Percentiles rank a stretch among this genome's conserved stretches.
phyloP scores from a whole-genome alignment of 1,140 invertebrate species.

The Penaeus indicus region DNA sequence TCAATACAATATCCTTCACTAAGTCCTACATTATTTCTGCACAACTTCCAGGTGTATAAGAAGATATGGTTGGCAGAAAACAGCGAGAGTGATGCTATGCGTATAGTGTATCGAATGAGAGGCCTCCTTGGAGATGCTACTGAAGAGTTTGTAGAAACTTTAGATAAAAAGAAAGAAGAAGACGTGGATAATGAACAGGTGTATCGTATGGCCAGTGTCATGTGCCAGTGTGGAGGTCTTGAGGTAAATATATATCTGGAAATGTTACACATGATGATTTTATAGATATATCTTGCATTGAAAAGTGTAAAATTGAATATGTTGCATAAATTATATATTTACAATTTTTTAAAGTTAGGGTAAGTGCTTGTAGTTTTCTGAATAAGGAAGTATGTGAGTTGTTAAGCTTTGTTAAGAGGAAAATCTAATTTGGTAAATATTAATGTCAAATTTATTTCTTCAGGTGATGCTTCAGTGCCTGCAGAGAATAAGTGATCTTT shows the following conservation, averaged over 20 bases:
- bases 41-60: slow-evolving; percentile 72
- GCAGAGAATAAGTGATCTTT: slow-evolving; percentile 79
- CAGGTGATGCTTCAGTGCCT: slow-evolving; percentile 78
- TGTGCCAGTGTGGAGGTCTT: slow-evolving; percentile 88
- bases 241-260: slow-evolving; percentile 74
- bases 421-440: slow-evolving; percentile 7
- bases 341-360: no score
- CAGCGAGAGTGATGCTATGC: slow-evolving; percentile 92
- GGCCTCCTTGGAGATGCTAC: slow-evolving; percentile 97
- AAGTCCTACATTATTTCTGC: no score
- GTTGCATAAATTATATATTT: no score
- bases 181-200: slow-evolving; percentile 95
- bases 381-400: no score
- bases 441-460: background rate
- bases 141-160: slow-evolving; percentile 96
- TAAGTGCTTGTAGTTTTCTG: no score
- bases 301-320: no score
- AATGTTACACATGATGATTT: no score
- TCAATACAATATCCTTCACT: no score
- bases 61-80: slow-evolving; percentile 83
- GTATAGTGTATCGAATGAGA: slow-evolving; percentile 98
- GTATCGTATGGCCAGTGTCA: slow-evolving; percentile 84
- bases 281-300: no score
- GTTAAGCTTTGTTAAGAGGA: no score
- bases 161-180: slow-evolving; percentile 90